Evolutionary conservation across 1,140 invertebrate genomes (phyloP).

Genomic region (Tetramorium simillimum): DNA sequence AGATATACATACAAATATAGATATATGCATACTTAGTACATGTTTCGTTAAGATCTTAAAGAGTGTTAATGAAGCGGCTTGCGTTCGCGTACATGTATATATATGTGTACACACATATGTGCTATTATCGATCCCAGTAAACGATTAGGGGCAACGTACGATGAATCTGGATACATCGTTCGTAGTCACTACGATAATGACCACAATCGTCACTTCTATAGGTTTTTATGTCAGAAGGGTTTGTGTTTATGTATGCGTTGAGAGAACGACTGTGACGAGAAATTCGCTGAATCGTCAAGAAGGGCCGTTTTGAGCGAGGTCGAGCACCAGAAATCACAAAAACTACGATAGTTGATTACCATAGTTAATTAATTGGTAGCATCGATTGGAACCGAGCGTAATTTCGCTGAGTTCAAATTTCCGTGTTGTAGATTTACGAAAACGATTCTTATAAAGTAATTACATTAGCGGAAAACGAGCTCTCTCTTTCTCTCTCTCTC

Average conservation of each 20-base stretch:
- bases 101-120: not conserved
- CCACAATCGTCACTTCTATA: conserved; percentile 22
- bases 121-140: not conserved
- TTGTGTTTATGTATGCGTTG: conserved; percentile 54
- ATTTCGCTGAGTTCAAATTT: conserved; percentile 7
- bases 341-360: not conserved
- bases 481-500: not conserved
- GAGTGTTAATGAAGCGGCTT: conserved; percentile 56
- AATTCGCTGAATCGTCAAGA: conserved; percentile 44
- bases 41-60: conserved; percentile 64
- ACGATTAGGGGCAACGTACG: conserved; percentile 3
- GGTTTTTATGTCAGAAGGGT: conserved; percentile 58
- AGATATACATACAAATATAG: conserved; percentile 55
- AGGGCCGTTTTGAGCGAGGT: conserved; percentile 5
- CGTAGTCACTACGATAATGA: conserved; percentile 53
- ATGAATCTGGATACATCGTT: not conserved
- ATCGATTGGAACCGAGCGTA: conserved; percentile 25
- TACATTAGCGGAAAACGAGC: not conserved
- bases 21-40: conserved; percentile 60
- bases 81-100: not conserved
- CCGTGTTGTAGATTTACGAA: not conserved
- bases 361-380: not conserved
- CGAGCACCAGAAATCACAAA: not conserved
- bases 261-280: conserved; percentile 47
- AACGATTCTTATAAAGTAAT: not conserved